Evolutionary conservation across 2,797 vertebrate species (phyloP), one percentile per base, ranked within the genome.

Genomic region (Takifugu rubripes): DNA sequence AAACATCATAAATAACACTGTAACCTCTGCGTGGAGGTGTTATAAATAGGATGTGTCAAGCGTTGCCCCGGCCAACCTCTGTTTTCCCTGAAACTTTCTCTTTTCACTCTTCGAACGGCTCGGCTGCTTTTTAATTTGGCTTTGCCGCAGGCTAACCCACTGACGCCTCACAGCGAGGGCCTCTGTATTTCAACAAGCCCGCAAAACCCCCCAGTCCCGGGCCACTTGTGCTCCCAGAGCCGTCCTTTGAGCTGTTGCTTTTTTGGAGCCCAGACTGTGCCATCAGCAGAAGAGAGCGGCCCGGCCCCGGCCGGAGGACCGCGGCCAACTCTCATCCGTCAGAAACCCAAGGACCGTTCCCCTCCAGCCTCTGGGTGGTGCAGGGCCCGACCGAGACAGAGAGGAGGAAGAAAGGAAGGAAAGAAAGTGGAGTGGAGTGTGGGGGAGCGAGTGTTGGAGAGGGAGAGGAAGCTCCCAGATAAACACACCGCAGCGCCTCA

Each of bases 401-500:
- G 92, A 90, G 90, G 87, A 74, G 71, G 64, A 77, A 66, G 71
- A 59, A 63, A 77, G 66, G 48, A 67, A 68, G 53, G 56, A 56
- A 76, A 64, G 48, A 66, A 68, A 56, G 56, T 54, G 75, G 85
- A 74, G 88, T 83, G 83, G 60, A 70, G 89, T 85, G 83, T 80
- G 90, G 88, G 93, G 86, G 91, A 91, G 90, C 89, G 88, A 92
- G 92, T 90, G 91, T 91, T 78, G 49, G 52, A 83, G 78, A 84
- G 84, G 54, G 60, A 84, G 83, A 87, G 84, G 81, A 90, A 85
- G 94, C 94, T 95, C 94, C 93, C 92, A 93, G 94, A 96, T 98
- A 98, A 99, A 98, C 95, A 99, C 86, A 92, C 94, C 92, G 84
- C 95, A 96, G 93, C 80, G 92, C 93, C 96, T 94, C 90, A 91